A percentile compares a stretch with the other conserved stretches of the same genome.
phyloP scores from a whole-genome alignment of 2,888 invertebrate species.

The Platycheirus rosarum region DNA sequence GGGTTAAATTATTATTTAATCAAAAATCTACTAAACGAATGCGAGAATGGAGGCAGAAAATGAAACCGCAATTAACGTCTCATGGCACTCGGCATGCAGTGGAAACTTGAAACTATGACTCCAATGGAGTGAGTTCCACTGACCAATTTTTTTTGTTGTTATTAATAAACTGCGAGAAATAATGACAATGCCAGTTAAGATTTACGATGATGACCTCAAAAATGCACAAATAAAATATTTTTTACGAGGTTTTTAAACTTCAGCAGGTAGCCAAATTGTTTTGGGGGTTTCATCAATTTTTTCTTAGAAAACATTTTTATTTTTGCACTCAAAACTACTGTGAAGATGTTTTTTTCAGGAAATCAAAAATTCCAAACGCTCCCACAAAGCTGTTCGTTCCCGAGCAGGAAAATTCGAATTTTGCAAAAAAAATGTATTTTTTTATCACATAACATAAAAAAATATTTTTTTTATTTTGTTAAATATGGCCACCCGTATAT shows the following conservation, averaged over 20 bases:
- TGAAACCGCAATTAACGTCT: slow-evolving; percentile 52
- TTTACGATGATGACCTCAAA: slow-evolving; percentile 33
- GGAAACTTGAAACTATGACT: slow-evolving; percentile 15
- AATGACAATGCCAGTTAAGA: slow-evolving; percentile 45
- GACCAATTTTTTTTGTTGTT: slow-evolving; percentile 58
- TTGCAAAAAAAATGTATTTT: neutral
- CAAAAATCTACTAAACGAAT: slow-evolving; percentile 50
- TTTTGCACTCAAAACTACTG: too few species aligned
- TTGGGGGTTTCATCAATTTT: too few species aligned
- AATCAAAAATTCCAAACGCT: too few species aligned
- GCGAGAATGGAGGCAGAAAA: slow-evolving; percentile 34
- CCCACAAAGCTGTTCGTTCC: too few species aligned
- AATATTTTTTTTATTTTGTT: neutral
- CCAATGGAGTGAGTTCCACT: slow-evolving; percentile 60
- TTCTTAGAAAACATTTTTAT: too few species aligned
- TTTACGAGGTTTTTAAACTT: neutral
- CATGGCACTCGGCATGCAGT: slow-evolving; percentile 37
- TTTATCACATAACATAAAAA: neutral
- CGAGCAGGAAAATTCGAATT: neutral
- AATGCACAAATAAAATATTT: slow-evolving; percentile 2
- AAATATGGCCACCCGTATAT: neutral
- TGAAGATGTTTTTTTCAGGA: neutral
- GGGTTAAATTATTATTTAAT: slow-evolving; percentile 55
- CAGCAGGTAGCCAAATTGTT: too few species aligned
- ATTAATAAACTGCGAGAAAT: slow-evolving; percentile 24